Conservation (phyloP, 2,888 invertebrate genomes). For the Allacma fusca region DNA sequence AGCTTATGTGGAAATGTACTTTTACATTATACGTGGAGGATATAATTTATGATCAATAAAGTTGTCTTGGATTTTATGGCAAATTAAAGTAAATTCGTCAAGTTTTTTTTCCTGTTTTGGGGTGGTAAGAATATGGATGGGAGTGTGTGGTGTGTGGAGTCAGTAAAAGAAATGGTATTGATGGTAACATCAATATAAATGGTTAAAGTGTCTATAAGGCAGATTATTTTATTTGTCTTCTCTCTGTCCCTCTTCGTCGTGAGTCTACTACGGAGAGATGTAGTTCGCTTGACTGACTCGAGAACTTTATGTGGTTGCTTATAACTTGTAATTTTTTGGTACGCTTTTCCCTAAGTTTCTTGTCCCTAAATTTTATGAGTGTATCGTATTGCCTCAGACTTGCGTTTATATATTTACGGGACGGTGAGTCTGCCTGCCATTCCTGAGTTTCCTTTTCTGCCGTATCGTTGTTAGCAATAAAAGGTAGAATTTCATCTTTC, state of each 20-base stretch:
- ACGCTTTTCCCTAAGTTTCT: conserved; percentile 19
- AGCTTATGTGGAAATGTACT: not conserved
- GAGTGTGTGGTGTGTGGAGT: not conserved
- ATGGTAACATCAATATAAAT: conserved; percentile 4
- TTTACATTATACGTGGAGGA: not conserved
- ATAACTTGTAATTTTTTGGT: not conserved
- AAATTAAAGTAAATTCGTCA: conserved; percentile 29
- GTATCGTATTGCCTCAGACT: conserved; percentile 43
- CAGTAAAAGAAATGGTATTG: not conserved
- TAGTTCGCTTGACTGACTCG: not conserved
- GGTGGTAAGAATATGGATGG: not conserved
- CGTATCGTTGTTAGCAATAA: not conserved
- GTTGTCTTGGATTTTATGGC: conserved; percentile 23
- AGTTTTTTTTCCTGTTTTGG: not conserved
- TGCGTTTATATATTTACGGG: not conserved
- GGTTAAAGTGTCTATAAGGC: not conserved
- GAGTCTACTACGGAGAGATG: not conserved
- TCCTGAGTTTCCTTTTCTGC: too few species aligned
- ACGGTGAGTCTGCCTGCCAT: not conserved
- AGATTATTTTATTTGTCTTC: not conserved
- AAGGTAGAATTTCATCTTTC: conserved; percentile 7
- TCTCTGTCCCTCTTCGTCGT: too few species aligned
- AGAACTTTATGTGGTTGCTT: not conserved
- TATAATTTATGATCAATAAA: conserved; percentile 25
- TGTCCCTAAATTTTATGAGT: conserved; percentile 54